Percentiles rank a stretch among this genome's conserved stretches.
Evolutionary conservation across 2,888 invertebrate genomes (phyloP).

Genomic region (Athalia cordata): DNA sequence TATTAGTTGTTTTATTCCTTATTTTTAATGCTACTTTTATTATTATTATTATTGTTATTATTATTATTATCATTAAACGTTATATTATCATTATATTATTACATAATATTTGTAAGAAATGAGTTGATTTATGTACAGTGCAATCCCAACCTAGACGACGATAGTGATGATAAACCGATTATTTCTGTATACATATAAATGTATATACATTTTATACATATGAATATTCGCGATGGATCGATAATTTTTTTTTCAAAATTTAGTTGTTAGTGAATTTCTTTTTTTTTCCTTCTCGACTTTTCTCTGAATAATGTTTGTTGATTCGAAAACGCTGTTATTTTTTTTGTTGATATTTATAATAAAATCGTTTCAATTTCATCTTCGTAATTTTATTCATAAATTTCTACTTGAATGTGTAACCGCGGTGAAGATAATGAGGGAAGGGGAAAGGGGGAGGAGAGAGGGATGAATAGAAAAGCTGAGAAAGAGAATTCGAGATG

Average conservation of each 20-base stretch:
- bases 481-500: not conserved
- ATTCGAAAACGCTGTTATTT: no score
- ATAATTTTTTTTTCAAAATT: not conserved
- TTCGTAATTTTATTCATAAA: not conserved
- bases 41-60: not conserved
- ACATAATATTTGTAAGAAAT: conserved; percentile 31
- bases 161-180: not conserved
- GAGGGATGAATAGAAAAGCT: not conserved
- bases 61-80: conserved; percentile 20
- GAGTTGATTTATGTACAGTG: conserved; percentile 42
- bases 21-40: not conserved
- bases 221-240: not conserved
- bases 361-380: not conserved
- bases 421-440: not conserved
- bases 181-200: no score
- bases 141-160: conserved; percentile 31
- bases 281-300: not conserved
- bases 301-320: not conserved
- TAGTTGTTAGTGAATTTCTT: not conserved
- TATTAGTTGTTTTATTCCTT: conserved; percentile 25
- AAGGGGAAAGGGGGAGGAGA: not conserved
- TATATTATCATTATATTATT: conserved; percentile 27
- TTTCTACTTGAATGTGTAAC: no score
- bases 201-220: not conserved
- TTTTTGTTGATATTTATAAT: not conserved